Evolutionary conservation across 2,888 invertebrate genomes (phyloP).

Genomic region (Parnassius smintheus): DNA sequence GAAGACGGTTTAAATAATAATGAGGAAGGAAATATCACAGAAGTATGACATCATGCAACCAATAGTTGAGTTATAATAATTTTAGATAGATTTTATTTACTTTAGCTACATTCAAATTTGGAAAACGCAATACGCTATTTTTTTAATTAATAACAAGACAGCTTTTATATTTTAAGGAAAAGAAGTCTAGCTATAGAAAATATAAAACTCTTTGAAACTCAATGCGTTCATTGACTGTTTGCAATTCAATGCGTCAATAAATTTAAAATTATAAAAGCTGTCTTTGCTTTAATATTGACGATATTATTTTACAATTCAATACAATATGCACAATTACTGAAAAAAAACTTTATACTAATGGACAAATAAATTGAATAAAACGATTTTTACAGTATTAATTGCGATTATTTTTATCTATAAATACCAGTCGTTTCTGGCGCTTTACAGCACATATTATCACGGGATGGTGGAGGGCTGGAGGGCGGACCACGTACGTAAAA

Average conservation of each 20-base stretch:
- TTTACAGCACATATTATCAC: too few species aligned
- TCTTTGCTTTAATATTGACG: neutral
- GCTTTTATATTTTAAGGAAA: neutral
- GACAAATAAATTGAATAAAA: too few species aligned
- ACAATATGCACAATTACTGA: too few species aligned
- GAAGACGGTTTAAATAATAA: conserved; percentile 1
- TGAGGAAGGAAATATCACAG: conserved; percentile 1
- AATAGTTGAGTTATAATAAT: neutral
- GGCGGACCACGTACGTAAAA: too few species aligned
- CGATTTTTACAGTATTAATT: too few species aligned
- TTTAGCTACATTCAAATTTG: neutral
- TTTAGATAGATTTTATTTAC: neutral
- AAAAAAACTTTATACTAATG: too few species aligned
- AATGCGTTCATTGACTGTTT: neutral
- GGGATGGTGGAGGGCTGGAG: too few species aligned
- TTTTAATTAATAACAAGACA: neutral
- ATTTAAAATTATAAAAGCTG: conserved; percentile 19
- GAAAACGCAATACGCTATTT: neutral
- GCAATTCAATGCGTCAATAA: neutral
- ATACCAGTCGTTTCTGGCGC: too few species aligned
- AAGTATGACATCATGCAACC: conserved; percentile 12
- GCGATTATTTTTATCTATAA: too few species aligned
- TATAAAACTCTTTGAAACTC: too few species aligned
- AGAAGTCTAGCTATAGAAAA: too few species aligned
- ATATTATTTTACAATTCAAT: too few species aligned